Percentiles rank a stretch among this genome's conserved stretches.
Evolutionary conservation across 1,140 invertebrate genomes (phyloP).

Genomic region (Heliconius hewitsoni): DNA sequence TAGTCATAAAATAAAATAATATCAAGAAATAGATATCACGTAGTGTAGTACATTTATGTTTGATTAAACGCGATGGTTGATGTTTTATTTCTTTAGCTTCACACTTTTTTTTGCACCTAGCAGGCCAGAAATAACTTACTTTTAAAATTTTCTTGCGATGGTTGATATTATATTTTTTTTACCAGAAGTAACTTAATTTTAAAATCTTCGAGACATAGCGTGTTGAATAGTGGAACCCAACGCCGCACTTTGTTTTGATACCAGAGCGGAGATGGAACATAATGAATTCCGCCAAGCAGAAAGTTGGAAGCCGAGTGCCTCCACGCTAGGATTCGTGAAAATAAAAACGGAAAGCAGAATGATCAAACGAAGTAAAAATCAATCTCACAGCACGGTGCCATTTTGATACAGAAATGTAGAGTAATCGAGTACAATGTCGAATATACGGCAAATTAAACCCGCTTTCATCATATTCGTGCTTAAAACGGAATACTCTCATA

Average conservation of each 20-base stretch:
- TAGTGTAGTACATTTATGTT: no score
- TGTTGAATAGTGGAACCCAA: background rate
- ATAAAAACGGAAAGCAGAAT: background rate
- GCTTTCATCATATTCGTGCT: constrained; percentile 38
- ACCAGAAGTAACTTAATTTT: no score
- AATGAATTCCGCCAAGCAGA: background rate
- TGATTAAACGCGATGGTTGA: no score
- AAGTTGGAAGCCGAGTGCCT: background rate
- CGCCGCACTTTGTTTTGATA: background rate
- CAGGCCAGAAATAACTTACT: no score
- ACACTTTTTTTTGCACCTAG: no score
- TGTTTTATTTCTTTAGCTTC: no score
- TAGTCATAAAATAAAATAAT: no score
- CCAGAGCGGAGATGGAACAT: background rate
- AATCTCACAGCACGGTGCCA: background rate
- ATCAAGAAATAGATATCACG: no score
- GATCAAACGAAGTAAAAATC: background rate
- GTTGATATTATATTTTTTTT: no score
- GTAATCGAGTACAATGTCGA: background rate
- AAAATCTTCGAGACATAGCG: background rate
- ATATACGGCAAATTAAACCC: constrained; percentile 28
- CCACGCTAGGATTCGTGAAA: background rate
- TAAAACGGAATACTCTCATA: constrained; percentile 60
- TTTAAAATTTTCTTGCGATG: no score
- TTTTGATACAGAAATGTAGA: background rate